phyloP scores from a whole-genome alignment of 2,888 invertebrate genomes.

The Kryphioiulus occultus region DNA sequence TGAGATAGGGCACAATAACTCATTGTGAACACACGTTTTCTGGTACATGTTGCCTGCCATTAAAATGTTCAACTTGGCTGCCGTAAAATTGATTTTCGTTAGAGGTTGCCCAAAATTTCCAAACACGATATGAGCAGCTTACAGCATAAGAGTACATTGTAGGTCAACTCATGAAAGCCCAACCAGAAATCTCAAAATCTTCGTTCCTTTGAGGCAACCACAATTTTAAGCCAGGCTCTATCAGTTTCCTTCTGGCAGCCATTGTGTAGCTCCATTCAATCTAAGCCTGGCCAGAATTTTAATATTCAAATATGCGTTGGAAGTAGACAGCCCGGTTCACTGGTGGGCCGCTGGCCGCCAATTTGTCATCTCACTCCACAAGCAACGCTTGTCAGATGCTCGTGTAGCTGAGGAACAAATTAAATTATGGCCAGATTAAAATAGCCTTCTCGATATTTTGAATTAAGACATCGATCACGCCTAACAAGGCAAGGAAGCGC shows the following conservation, averaged over 20 bases:
- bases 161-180: not conserved
- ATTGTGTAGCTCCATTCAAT: not conserved
- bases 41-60: not conserved
- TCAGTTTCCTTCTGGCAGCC: not conserved
- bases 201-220: not conserved
- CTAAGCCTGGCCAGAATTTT: not conserved
- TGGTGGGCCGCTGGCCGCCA: not conserved
- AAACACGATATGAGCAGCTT: not conserved
- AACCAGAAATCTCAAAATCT: not conserved
- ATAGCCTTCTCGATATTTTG: not conserved
- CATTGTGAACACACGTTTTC: not conserved
- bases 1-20: too few species aligned
- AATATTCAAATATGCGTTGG: not conserved
- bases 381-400: not conserved
- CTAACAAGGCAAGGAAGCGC: not conserved
- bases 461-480: slow-evolving; percentile 35
- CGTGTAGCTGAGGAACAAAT: not conserved
- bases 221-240: not conserved
- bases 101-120: not conserved
- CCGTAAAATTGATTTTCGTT: not conserved
- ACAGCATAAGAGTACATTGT: too few species aligned
- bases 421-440: slow-evolving; percentile 15
- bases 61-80: not conserved
- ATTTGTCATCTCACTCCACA: not conserved
- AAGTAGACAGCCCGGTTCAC: not conserved